A percentile compares a stretch with the other conserved stretches of the same genome.
These are phyloP conservation scores for Acanthopleura granulata DNA, from an alignment of 2,888 invertebrate genomes.

Conservation along the genomic window DNA sequence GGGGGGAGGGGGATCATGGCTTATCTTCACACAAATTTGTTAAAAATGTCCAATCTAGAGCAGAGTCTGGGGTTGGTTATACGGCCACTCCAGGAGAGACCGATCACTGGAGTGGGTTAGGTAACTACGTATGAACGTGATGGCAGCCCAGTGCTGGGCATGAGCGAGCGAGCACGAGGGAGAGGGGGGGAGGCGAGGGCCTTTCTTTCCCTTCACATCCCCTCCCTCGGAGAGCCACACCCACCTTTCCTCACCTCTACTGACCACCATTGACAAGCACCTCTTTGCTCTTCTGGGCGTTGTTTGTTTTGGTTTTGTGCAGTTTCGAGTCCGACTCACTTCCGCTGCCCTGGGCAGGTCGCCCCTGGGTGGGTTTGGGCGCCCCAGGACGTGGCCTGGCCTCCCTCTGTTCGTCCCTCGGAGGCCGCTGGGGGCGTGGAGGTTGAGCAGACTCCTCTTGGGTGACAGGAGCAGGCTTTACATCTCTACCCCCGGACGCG, in stretches of 20 bases:
- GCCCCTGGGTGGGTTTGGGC: not conserved
- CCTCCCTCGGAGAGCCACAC: no score
- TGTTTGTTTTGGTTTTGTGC: constrained; percentile 40
- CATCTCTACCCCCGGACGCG: not conserved
- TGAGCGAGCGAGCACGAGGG: no score
- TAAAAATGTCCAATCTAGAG: no score
- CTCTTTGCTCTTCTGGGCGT: constrained; percentile 40
- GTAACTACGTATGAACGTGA: no score
- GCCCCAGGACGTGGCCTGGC: not conserved
- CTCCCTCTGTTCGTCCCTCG: not conserved
- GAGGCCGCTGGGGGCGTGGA: not conserved
- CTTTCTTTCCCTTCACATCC: no score
- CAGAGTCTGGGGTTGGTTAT: no score
- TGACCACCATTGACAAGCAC: constrained; percentile 59
- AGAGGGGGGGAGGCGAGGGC: no score
- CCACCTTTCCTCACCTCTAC: not conserved
- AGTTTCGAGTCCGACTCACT: constrained; percentile 52
- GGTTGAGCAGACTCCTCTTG: not conserved
- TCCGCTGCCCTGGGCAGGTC: constrained; percentile 33
- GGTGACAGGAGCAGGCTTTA: not conserved
- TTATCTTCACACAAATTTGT: no score
- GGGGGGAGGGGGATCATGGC: no score
- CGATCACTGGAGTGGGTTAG: no score
- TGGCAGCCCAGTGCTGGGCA: no score
- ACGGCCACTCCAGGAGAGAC: no score